These are phyloP conservation scores for Limnephilus rhombicus DNA, from an alignment of 2,888 invertebrate genomes.

Conservation along the genomic window DNA sequence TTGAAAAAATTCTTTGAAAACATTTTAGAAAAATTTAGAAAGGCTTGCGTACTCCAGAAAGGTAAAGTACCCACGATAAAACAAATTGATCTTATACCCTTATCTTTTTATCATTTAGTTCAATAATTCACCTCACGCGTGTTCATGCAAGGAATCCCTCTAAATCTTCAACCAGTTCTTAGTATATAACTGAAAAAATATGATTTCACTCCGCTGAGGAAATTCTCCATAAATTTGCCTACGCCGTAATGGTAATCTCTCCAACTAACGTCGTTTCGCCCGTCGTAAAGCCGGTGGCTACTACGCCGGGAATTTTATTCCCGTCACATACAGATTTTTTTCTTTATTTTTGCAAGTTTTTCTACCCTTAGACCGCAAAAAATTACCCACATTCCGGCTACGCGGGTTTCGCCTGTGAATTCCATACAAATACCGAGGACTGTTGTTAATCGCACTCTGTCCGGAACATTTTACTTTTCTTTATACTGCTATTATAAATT, in stretches of 20 bases:
- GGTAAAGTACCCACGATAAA: neutral
- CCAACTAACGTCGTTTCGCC: slow-evolving; percentile 17
- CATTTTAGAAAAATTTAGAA: neutral
- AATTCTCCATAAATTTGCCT: slow-evolving; percentile 36
- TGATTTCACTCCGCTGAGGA: slow-evolving; percentile 3
- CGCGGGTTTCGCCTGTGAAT: neutral
- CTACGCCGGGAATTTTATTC: slow-evolving; percentile 25
- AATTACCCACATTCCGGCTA: neutral
- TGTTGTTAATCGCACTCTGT: neutral
- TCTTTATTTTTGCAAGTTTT: neutral
- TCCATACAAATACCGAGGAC: neutral
- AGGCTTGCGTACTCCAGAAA: neutral
- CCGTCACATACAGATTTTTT: slow-evolving; percentile 25
- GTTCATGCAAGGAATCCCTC: neutral
- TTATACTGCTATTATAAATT: neutral
- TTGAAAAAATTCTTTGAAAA: neutral
- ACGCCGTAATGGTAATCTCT: slow-evolving; percentile 24
- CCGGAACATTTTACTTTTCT: neutral
- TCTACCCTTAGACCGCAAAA: slow-evolving; percentile 1
- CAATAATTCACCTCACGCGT: neutral
- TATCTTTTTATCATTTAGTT: neutral
- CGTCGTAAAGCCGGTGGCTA: neutral
- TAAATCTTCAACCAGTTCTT: neutral
- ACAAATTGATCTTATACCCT: neutral
- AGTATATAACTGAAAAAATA: slow-evolving; percentile 19